phyloP scores from a whole-genome alignment of 2,888 invertebrate genomes.

The Chesias legatella region DNA sequence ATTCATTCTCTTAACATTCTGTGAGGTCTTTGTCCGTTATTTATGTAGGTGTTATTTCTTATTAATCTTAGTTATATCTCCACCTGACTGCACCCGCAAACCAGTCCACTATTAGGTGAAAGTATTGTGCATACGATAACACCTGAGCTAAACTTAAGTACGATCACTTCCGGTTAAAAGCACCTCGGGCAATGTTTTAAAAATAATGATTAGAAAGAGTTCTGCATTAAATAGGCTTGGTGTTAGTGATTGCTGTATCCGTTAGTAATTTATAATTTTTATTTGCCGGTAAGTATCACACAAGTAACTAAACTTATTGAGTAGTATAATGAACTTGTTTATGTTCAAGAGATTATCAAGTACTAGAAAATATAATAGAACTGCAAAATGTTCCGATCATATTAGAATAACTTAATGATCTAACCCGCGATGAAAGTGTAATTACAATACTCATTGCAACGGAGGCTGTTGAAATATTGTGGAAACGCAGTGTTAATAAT shows the following conservation, averaged over 20 bases:
- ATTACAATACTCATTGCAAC: no score
- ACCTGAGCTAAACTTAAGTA: conserved; percentile 46
- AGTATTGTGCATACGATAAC: conserved; percentile 60
- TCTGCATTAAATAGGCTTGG: conserved; percentile 19
- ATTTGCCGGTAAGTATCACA: neutral
- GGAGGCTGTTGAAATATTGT: no score
- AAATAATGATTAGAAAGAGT: conserved; percentile 45
- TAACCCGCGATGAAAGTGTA: no score
- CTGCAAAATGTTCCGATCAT: no score
- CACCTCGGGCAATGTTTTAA: conserved; percentile 59
- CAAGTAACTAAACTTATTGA: neutral
- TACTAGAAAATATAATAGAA: no score
- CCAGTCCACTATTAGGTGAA: conserved; percentile 62
- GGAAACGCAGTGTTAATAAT: no score
- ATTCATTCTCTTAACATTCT: no score
- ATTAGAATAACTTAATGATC: no score
- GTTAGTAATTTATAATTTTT: conserved; percentile 18
- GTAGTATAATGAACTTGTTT: neutral
- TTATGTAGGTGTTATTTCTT: no score
- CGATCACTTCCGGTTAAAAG: conserved; percentile 53
- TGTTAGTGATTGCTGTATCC: conserved; percentile 21
- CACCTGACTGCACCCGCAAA: conserved; percentile 46
- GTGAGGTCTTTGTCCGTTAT: no score
- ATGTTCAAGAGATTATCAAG: no score
- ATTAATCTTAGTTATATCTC: conserved; percentile 7